Percentiles rank a stretch among this genome's conserved stretches.
Conservation (phyloP, 2,888 invertebrate species). For the Argyresthia albistria region DNA sequence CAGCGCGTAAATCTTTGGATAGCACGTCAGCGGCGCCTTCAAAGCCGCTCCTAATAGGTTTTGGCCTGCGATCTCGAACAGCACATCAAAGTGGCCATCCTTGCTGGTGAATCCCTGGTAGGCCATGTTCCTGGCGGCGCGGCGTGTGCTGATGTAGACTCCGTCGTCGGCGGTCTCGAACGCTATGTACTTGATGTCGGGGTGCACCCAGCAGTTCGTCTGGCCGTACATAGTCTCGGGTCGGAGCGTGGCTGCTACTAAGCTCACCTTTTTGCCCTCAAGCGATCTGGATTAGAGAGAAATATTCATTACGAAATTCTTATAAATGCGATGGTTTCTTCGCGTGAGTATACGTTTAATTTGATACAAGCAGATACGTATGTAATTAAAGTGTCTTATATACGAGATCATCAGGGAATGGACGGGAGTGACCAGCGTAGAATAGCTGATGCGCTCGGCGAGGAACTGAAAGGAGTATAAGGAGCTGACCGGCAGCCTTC, state of each 20-base stretch:
- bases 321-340: background rate
- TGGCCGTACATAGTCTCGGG: conserved; percentile 99
- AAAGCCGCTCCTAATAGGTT: conserved; percentile 88
- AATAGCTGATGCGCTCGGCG: too few species aligned
- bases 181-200: conserved; percentile 94
- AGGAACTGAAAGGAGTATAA: too few species aligned
- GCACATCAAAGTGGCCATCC: conserved; percentile 83
- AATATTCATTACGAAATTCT: background rate
- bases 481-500: too few species aligned
- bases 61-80: conserved; percentile 79
- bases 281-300: conserved; percentile 44
- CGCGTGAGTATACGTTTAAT: too few species aligned
- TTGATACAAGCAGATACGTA: too few species aligned
- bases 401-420: too few species aligned
- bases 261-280: conserved; percentile 74
- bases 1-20: conserved; percentile 89
- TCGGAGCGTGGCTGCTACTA: conserved; percentile 97
- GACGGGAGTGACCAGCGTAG: too few species aligned
- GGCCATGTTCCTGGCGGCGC: conserved; percentile 95
- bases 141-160: conserved; percentile 87
- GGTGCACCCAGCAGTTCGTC: conserved; percentile 98
- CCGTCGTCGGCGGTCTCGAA: conserved; percentile 81
- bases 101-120: conserved; percentile 91
- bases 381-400: too few species aligned
- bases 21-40: conserved; percentile 87